A percentile compares a stretch with the other conserved stretches of the same genome.
These are phyloP conservation scores for Idaea straminata DNA, from an alignment of 2,888 invertebrate species.

Conservation along the genomic window DNA sequence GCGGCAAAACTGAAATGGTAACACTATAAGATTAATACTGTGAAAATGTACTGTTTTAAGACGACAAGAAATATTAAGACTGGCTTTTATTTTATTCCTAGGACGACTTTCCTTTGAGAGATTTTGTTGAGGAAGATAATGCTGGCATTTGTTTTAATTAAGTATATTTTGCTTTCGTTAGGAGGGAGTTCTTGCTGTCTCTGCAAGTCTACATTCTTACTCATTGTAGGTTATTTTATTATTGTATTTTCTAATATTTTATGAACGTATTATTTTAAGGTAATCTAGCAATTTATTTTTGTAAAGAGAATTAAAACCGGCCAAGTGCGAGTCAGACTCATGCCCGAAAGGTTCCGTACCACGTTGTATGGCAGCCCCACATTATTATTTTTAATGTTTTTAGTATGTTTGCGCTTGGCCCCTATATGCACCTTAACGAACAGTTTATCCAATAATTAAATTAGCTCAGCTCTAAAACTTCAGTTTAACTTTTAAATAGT, in stretches of 20 bases:
- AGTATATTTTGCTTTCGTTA: not conserved
- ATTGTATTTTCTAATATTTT: not conserved
- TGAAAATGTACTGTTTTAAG: not conserved
- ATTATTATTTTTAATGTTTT: too few species aligned
- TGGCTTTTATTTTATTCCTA: not conserved
- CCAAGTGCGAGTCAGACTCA: too few species aligned
- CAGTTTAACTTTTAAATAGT: not conserved
- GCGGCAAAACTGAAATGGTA: not conserved
- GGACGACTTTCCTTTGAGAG: not conserved
- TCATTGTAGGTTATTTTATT: not conserved
- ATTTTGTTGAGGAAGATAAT: not conserved
- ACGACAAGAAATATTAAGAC: not conserved
- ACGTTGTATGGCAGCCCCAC: too few species aligned
- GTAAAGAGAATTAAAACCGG: too few species aligned
- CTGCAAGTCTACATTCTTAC: not conserved
- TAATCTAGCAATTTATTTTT: too few species aligned
- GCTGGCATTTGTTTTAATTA: not conserved
- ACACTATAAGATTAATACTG: conserved; percentile 1
- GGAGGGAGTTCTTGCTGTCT: not conserved
- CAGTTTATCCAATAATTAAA: not conserved
- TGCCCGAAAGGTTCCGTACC: too few species aligned
- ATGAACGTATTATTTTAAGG: too few species aligned
- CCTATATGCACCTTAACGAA: too few species aligned
- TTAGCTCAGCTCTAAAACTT: not conserved
- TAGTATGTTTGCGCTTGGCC: too few species aligned